Conservation (phyloP, 2,888 invertebrate species). For the Nomada lathburiana region DNA sequence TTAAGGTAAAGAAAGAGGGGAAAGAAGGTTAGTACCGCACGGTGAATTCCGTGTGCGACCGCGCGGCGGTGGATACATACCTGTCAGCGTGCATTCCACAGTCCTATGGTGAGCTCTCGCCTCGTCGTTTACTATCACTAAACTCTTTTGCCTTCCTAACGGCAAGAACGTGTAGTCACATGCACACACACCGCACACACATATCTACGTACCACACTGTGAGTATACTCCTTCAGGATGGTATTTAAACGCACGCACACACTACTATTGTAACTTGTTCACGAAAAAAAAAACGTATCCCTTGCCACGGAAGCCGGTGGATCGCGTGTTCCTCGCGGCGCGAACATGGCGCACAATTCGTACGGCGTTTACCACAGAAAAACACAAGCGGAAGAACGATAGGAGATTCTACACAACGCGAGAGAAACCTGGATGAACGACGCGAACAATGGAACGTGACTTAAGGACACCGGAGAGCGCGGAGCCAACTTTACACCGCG, state of each 20-base stretch:
- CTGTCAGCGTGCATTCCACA: constrained; percentile 82
- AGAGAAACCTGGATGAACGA: constrained; percentile 30
- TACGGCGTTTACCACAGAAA: constrained; percentile 39
- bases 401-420: not conserved
- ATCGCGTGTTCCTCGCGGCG: constrained; percentile 59
- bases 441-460: constrained; percentile 66
- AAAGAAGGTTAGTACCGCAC: constrained; percentile 63
- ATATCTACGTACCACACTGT: too few relatives aligned
- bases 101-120: constrained; percentile 68
- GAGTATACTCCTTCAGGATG: not conserved
- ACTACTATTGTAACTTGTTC: constrained; percentile 16
- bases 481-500: constrained; percentile 77
- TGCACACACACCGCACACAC: constrained; percentile 19
- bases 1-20: constrained; percentile 46
- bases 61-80: constrained; percentile 78
- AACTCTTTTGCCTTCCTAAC: constrained; percentile 33
- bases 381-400: constrained; percentile 14
- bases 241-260: constrained; percentile 60
- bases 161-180: constrained; percentile 23
- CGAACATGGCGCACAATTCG: constrained; percentile 65
- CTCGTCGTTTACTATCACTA: constrained; percentile 39
- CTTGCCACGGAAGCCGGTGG: constrained; percentile 52
- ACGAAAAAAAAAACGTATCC: constrained; percentile 34
- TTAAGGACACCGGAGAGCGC: constrained; percentile 64
- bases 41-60: constrained; percentile 74